These are phyloP conservation scores for Gavialis gangeticus DNA, from an alignment of 2,113 vertebrate genomes.

Conservation along the genomic window DNA sequence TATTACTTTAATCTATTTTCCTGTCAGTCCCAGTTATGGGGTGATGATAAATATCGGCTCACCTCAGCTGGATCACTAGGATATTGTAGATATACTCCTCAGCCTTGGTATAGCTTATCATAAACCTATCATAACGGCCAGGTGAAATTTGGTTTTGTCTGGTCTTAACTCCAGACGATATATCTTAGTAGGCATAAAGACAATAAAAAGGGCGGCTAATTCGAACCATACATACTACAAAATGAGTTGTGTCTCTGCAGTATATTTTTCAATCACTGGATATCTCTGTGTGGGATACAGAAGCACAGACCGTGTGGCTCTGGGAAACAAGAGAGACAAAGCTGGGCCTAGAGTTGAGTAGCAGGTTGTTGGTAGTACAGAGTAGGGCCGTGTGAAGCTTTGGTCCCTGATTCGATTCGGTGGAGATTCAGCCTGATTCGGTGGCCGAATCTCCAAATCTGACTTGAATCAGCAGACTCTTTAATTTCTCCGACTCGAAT, in stretches of 20 bases:
- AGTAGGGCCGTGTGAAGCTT: no score
- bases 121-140: neutral
- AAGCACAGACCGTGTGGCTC: rapidly evolving
- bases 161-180: neutral
- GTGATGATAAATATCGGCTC: constrained; percentile 43
- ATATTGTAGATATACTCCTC: neutral
- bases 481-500: no score
- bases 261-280: neutral
- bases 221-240: neutral
- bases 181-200: neutral
- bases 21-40: constrained; percentile 21
- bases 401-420: no score
- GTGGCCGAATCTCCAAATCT: no score
- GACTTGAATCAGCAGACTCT: no score
- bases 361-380: neutral
- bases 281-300: neutral
- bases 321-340: neutral
- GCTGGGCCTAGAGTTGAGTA: neutral
- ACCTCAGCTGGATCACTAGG: neutral
- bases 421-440: no score
- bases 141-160: neutral
- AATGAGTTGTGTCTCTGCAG: neutral
- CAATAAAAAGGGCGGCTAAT: neutral
- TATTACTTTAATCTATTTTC: constrained; percentile 47
- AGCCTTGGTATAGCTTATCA: neutral